phyloP scores from a whole-genome alignment of 2,797 vertebrate genomes.

The Pangasius larnaudii region DNA sequence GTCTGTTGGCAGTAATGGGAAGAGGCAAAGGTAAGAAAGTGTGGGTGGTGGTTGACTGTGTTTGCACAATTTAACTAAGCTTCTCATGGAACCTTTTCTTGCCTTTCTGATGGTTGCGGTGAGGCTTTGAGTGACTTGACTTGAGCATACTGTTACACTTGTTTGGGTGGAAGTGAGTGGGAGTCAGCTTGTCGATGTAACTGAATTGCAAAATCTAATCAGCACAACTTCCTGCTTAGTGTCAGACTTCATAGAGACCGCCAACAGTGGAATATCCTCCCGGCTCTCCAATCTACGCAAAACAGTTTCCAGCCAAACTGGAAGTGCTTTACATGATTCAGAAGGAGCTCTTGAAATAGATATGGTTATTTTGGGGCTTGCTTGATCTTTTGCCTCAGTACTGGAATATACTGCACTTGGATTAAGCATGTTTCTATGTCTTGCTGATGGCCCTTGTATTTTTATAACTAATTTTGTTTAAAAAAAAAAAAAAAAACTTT shows the following conservation, averaged over 20 bases:
- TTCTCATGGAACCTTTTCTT: constrained; percentile 44
- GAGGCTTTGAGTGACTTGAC: constrained; percentile 29
- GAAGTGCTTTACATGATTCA: constrained; percentile 23
- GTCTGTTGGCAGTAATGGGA: constrained; percentile 5
- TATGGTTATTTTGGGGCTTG: constrained; percentile 5
- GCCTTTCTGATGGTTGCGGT: constrained; percentile 10
- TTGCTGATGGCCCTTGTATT: not conserved
- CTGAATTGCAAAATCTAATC: constrained; percentile 50
- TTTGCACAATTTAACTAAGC: not conserved
- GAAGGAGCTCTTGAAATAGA: constrained; percentile 35
- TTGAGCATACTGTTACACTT: constrained; percentile 35
- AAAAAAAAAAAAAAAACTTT: not conserved
- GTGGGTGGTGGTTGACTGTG: constrained; percentile 3
- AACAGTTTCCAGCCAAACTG: constrained; percentile 46
- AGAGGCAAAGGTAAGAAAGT: constrained; percentile 13
- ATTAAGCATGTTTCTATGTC: not conserved
- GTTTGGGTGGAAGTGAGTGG: constrained; percentile 49
- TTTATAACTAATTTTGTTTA: not conserved
- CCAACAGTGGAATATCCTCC: constrained; percentile 40
- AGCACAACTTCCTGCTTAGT: constrained; percentile 37
- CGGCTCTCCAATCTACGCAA: constrained; percentile 31
- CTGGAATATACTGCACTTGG: not conserved
- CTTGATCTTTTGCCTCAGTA: constrained; percentile 9
- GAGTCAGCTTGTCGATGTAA: constrained; percentile 46
- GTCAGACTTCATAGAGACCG: constrained; percentile 42